Base-by-base conservation (phyloP, 2,888 invertebrate species). In the Patella pellucida region DNA sequence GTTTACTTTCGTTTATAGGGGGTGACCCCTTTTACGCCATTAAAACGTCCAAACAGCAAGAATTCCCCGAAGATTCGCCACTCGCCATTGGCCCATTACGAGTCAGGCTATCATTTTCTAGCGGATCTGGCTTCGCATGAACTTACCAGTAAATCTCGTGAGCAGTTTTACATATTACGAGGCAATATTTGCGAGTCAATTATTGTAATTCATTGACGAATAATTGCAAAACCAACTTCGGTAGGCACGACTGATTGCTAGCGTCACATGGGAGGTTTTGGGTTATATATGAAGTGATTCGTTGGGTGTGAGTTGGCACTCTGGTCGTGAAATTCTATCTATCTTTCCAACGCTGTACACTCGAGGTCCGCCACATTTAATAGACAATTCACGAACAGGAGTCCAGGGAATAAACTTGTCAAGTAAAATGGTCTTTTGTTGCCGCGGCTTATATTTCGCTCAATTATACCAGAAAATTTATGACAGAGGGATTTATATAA, bases 381-480 rank as follows among this genome's bases (percentile, higher is more conserved):
- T 74, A 74, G 74, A 74, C 69, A 69, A 69, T 74, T 74, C 74
- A 74, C 74, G 56, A 56, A 69, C 69, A 52, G n/a, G 74, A 62
- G 62, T 62, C 62, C 11, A 9, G 62, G 62, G 62, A 62, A 19
- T 56, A 19, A 62, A 62, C 62, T 62, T 62, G 23, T 62, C 62
- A 23, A 62, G 12, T 62, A 62, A 62, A 62, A 9, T 62, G 62
- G 11, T 14, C 19, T 62, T 19, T 41, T 41, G 41, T 41, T 41
- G 41, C 41, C 41, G 7, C 41, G 41, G 41, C 41, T 41, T 41
- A 41, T 41, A 41, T 41, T 41, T 41, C 41, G 41, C 41, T 41
- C 41, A 41, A 41, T 41, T 41, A 41, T 41, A 41, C 41, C 41
- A 41, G 41, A 41, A 41, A 41, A 41, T 41, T 41, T 41, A 41